Conservation (phyloP, 2,113 vertebrate species). For the Deroptyus accipitrinus region DNA sequence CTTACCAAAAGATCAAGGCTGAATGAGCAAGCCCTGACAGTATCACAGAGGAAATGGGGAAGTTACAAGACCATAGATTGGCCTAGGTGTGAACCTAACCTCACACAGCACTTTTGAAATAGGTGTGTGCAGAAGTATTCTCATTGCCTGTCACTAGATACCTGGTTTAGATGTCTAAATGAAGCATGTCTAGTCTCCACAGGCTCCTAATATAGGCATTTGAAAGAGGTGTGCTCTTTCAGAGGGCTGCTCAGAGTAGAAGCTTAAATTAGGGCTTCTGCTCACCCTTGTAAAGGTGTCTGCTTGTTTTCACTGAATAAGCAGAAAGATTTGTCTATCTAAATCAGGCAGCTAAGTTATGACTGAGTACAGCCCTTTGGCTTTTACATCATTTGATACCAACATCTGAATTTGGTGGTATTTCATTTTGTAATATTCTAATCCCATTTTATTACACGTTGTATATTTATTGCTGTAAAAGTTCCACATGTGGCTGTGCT, state of each 20-base stretch:
- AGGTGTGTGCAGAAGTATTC: neutral
- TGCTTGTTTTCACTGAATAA: neutral
- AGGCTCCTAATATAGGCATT: neutral
- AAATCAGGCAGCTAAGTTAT: neutral
- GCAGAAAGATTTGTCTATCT: neutral
- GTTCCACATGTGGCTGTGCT: neutral
- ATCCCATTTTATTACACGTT: neutral
- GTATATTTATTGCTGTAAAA: slow-evolving; percentile 6
- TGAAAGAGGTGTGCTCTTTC: neutral
- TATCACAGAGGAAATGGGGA: neutral
- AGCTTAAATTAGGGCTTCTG: neutral
- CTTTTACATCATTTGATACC: neutral
- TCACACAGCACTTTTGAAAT: neutral
- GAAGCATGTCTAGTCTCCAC: neutral
- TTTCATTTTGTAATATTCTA: neutral
- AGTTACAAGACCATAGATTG: neutral
- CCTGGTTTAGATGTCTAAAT: neutral
- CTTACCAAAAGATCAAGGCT: neutral
- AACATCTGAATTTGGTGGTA: neutral
- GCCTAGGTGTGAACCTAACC: neutral
- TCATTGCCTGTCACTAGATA: neutral
- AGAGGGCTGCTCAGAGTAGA: neutral
- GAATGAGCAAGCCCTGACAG: neutral
- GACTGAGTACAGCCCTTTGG: neutral
- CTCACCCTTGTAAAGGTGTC: neutral